Base-by-base conservation (phyloP, 2,797 vertebrate genomes). In the Coendou prehensilis region DNA sequence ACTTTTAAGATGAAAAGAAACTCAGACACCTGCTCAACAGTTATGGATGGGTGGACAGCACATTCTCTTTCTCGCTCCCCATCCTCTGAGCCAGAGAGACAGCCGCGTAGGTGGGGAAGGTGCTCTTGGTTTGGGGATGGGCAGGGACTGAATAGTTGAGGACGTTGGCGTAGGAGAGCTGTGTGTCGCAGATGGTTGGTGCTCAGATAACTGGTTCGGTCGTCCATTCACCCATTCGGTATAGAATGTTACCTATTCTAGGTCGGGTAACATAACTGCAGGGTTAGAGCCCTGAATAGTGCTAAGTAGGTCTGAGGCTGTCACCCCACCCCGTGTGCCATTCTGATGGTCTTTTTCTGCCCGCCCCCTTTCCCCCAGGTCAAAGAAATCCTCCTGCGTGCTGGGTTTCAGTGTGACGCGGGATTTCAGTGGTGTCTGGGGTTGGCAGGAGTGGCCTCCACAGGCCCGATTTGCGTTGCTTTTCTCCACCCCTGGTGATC, bases 1-100 rank as follows among this genome's bases (percentile, higher is more conserved):
- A 86, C n/a, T 89, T 93, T 93, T 78, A 90, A 81, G 37, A 33
- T 73, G 14, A 52, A 63, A 89, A 95, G 61, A 56, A 92, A 17
- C 64, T 17, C 15, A 18, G 64, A 8, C 6, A 17, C 3, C 15
- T 67, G 33, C 26, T 14, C 63, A n/a, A 15, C 63, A 33, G 30
- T 33, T 67, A 33, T 6, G 63, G 63, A n/a, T 33, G 30, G 63
- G 30, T 7, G 14, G 63, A 15, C 33, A 15, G 28, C 23, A 4
- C 0, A 14, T 64, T 33, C 33, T 67, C 33, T 67, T 67, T n/a
- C 33, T n/a, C 18, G 14, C n/a, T 69, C 18, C 18, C 57, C 45
- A 45, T 33, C 64, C 63, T 8, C 6, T 54, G 64, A 88, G 26
- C 6, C 28, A 54, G 33, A 22, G 33, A 90, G 71, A 52, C 37